Evolutionary conservation across 2,113 vertebrate genomes (phyloP).

Genomic region (Castor canadensis): DNA sequence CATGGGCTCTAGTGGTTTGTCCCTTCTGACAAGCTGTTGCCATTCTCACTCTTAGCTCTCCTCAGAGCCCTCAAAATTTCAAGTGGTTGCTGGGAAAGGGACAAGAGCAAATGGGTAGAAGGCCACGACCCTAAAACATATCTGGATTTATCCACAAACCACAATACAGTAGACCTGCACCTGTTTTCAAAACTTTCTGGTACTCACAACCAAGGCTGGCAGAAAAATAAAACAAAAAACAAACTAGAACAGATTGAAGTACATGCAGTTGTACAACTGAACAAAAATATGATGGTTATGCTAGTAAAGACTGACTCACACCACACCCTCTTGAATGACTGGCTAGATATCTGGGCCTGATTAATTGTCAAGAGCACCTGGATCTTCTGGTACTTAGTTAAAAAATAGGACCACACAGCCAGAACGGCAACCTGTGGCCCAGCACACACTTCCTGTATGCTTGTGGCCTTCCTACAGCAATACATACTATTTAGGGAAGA

Average conservation of each 20-base stretch:
- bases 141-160: not conserved
- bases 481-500: not conserved
- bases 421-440: not conserved
- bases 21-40: not conserved
- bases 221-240: not conserved
- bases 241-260: not conserved
- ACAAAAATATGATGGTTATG: not conserved
- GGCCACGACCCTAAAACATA: fast-evolving
- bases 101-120: not conserved
- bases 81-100: not conserved
- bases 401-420: not conserved
- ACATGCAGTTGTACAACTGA: not conserved
- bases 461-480: not conserved
- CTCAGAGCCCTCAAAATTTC: not conserved
- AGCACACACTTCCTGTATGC: not conserved
- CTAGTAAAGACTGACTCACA: not conserved
- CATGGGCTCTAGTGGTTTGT: not conserved
- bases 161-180: not conserved
- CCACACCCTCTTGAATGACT: not conserved
- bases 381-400: not conserved
- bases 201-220: not conserved
- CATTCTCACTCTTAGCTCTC: not conserved
- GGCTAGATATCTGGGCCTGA: not conserved
- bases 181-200: not conserved
- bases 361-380: not conserved